These are phyloP conservation scores for Perccottus glenii DNA, from an alignment of 2,113 vertebrate genomes.

Conservation along the genomic window DNA sequence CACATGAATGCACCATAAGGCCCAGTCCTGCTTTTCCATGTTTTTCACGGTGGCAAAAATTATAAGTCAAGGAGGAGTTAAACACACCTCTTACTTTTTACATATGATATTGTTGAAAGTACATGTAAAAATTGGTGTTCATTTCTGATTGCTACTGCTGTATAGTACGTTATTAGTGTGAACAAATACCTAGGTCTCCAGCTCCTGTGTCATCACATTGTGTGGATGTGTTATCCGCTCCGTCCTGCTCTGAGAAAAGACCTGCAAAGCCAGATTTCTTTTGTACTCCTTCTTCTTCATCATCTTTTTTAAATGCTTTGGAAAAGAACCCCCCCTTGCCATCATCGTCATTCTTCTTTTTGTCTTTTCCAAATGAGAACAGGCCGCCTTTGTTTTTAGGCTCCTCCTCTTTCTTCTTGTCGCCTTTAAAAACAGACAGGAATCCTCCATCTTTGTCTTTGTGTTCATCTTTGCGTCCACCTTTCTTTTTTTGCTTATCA, in stretches of 20 bases:
- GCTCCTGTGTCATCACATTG: neutral
- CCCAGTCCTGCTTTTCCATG: no score
- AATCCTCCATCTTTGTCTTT: slow-evolving; percentile 16
- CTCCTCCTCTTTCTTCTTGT: slow-evolving; percentile 20
- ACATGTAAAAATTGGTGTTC: no score
- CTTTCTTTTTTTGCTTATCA: slow-evolving; percentile 28
- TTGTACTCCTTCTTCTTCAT: neutral
- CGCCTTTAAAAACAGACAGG: neutral
- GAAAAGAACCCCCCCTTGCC: slow-evolving; percentile 46
- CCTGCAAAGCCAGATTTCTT: slow-evolving; percentile 50
- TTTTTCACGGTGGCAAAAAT: no score
- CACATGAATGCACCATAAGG: no score
- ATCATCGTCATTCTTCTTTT: slow-evolving; percentile 22
- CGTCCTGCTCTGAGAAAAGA: slow-evolving; percentile 42
- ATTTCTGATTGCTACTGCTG: neutral
- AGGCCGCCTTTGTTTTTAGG: slow-evolving; percentile 31
- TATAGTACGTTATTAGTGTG: no score
- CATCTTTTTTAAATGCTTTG: slow-evolving; percentile 35
- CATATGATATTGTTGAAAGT: no score
- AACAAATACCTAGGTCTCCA: neutral
- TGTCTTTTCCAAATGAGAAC: slow-evolving; percentile 36
- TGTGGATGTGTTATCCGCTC: neutral
- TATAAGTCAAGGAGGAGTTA: no score
- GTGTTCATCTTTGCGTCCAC: no score
- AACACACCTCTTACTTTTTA: no score